Evolutionary conservation across 2,113 vertebrate species (phyloP), one percentile per base, ranked within the genome.

Genomic region (Oncorhynchus masou): DNA sequence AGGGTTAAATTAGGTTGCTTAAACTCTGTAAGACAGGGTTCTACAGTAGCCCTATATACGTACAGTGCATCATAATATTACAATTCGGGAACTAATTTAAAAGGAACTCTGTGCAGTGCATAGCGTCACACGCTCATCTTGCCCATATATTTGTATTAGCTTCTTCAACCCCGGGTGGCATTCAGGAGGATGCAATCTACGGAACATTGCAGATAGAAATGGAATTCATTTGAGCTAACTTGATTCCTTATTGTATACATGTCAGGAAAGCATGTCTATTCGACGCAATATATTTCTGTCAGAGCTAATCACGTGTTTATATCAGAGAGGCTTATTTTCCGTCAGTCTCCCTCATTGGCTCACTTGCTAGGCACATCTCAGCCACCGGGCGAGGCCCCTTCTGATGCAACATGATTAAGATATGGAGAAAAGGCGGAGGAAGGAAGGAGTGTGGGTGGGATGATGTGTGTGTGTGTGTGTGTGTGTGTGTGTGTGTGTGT

Each of bases 321-420:
- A 79, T 79, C 49, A 54, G 13, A 73, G 62, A 72, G 54, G 82
- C 78, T 87, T 75, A 81, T 76, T 83, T 87, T 70, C 70, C 57
- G 48, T 85, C 79, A 79, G 82, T 83, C 86, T 73, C 81, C 83
- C 81, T 88, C 60, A 49, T 89, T 86, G 85, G 70, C 76, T 15
- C 25, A 77, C 22, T 49, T 57, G n/a, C 57, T 68, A 68, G 71
- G 54, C 70, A 51, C 39, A 74, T 34, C 69, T 20, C 68, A 27
- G 16, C 71, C 22, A 45, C 78, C 15, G 62, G 54, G 77, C 57
- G 16, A 34, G 39, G 24, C n/a, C 1, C 71, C n/a, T 76, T 71
- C 24, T 51, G 77, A 80, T 70, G 78, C 74, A 69, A 85, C 73
- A 71, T 67, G 77, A 90, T 87, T 87, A 82, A 79, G 84, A 76